Conservation (phyloP, 2,797 vertebrate species). For the Triplophysa bombifrons region DNA sequence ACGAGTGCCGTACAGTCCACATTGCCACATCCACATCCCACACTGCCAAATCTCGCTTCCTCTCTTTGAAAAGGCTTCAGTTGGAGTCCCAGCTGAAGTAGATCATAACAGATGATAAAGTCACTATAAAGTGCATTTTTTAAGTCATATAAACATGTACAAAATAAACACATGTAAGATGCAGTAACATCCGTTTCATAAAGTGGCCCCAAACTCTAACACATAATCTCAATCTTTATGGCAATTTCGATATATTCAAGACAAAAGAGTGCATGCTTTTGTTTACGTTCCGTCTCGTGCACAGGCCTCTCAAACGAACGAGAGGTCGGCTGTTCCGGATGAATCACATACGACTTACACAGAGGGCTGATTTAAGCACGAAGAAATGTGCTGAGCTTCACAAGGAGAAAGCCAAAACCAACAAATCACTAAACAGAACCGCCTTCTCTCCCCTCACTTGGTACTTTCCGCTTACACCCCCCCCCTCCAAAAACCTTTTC, state of each 20-base stretch:
- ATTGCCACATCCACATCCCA: slow-evolving; percentile 71
- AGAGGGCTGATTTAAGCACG: slow-evolving; percentile 80
- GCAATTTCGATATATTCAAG: background rate
- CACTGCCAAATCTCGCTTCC: slow-evolving; percentile 36
- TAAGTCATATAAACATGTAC: background rate
- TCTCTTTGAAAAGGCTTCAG: slow-evolving; percentile 18
- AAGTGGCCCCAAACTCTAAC: background rate
- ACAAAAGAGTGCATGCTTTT: slow-evolving; percentile 34
- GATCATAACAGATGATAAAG: background rate
- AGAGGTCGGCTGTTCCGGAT: slow-evolving; percentile 73
- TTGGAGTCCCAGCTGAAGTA: slow-evolving; percentile 10
- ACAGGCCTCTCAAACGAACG: slow-evolving; percentile 30
- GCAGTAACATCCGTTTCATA: background rate
- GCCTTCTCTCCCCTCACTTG: slow-evolving; percentile 70
- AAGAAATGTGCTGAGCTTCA: slow-evolving; percentile 88
- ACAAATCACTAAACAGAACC: slow-evolving; percentile 82
- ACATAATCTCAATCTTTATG: background rate
- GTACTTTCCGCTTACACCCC: slow-evolving; percentile 74
- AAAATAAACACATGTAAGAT: background rate
- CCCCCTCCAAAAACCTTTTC: slow-evolving; percentile 38
- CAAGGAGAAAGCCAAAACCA: slow-evolving; percentile 79
- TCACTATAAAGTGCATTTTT: background rate
- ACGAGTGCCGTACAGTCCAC: slow-evolving; percentile 50
- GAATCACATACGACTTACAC: slow-evolving; percentile 74
- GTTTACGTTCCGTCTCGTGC: slow-evolving; percentile 40